These are phyloP conservation scores for Drosophila santomea DNA, from an alignment of 1,140 invertebrate species.

Conservation along the genomic window DNA sequence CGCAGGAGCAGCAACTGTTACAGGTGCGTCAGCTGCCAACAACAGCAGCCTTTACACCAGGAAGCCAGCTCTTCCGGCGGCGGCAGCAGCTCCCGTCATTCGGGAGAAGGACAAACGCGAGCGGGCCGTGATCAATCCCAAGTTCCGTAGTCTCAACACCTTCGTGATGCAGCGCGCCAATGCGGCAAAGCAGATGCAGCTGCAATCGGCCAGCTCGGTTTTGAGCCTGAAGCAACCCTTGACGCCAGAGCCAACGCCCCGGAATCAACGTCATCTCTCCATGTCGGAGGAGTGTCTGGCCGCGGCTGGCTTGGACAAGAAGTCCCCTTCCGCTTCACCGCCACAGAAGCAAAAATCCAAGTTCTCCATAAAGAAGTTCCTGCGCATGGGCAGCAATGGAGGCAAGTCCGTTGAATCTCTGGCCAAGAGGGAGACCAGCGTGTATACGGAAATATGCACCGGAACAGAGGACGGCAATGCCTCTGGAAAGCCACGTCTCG, in stretches of 20 bases:
- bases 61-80: conserved; percentile 86
- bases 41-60: conserved; percentile 85
- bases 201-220: conserved; percentile 72
- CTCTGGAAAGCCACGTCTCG: conserved; percentile 88
- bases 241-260: conserved; percentile 87
- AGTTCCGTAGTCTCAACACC: conserved; percentile 86
- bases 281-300: conserved; percentile 89
- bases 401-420: conserved; percentile 72
- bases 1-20: conserved; percentile 50
- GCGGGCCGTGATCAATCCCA: conserved; percentile 88
- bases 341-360: conserved; percentile 88
- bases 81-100: conserved; percentile 88
- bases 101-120: conserved; percentile 91
- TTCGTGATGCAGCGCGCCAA: conserved; percentile 79
- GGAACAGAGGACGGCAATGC: conserved; percentile 66
- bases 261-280: conserved; percentile 87
- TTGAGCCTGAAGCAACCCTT: conserved; percentile 75
- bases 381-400: conserved; percentile 88
- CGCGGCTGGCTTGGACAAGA: conserved; percentile 80
- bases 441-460: conserved; percentile 81
- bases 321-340: conserved; percentile 84
- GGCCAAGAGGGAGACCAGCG: conserved; percentile 70
- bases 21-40: conserved; percentile 58
- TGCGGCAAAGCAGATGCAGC: conserved; percentile 74
- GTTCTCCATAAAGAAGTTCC: conserved; percentile 93